A percentile compares a stretch with the other conserved stretches of the same genome.
These are phyloP conservation scores for Stichopus horrens DNA, from an alignment of 53 echinoderm and acorn worm species.

Conservation along the genomic window DNA sequence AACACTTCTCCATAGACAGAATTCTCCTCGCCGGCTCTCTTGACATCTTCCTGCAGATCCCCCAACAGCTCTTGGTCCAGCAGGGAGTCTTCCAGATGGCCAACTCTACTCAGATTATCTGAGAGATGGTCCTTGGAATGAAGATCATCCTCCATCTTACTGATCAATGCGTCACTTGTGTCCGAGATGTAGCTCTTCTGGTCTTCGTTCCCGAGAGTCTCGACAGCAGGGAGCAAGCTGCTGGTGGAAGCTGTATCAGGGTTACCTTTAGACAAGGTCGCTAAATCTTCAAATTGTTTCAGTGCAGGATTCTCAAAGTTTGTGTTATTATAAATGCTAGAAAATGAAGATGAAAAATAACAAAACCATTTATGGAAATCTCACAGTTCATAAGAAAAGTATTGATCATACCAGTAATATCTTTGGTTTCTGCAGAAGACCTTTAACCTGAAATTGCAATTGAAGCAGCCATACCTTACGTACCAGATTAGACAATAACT, in stretches of 20 bases:
- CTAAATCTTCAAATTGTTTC: slow-evolving; percentile 37
- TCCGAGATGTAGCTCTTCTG: neutral
- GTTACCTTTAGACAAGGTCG: slow-evolving; percentile 17
- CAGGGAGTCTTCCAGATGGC: slow-evolving; percentile 4
- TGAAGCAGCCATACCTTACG: too few species aligned
- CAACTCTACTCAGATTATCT: neutral
- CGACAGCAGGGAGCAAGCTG: neutral
- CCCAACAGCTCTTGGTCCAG: neutral
- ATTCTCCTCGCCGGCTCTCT: slow-evolving; percentile 10
- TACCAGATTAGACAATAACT: too few species aligned
- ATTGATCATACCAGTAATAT: neutral
- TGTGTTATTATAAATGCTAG: slow-evolving; percentile 42
- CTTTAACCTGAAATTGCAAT: too few species aligned
- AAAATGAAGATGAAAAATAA: slow-evolving; percentile 2
- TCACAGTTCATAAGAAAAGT: neutral
- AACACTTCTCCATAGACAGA: neutral
- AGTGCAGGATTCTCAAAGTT: slow-evolving; percentile 36
- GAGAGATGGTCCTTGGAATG: slow-evolving; percentile 2
- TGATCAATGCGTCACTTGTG: slow-evolving; percentile 7
- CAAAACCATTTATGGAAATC: neutral
- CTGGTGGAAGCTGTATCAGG: neutral
- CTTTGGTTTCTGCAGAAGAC: too few species aligned
- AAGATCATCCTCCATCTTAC: slow-evolving; percentile 16
- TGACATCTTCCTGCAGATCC: slow-evolving; percentile 2
- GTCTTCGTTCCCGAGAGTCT: neutral